These are phyloP conservation scores for Spodoptera exigua DNA, from an alignment of 2,888 invertebrate species.

Conservation along the genomic window DNA sequence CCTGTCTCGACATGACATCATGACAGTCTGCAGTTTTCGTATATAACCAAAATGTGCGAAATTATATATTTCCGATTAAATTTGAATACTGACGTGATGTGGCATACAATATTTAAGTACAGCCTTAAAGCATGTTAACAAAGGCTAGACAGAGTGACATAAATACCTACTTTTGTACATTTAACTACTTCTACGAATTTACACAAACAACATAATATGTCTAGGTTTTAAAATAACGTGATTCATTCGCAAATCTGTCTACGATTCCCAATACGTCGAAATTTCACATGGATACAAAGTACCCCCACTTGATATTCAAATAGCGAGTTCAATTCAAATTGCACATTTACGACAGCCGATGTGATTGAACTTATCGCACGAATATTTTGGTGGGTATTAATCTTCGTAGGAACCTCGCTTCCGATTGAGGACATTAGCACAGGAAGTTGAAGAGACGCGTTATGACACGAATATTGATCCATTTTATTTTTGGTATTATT, in stretches of 20 bases:
- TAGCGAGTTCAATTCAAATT: constrained; percentile 43
- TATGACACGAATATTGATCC: constrained; percentile 57
- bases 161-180: too few species aligned
- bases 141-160: too few species aligned
- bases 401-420: constrained; percentile 64
- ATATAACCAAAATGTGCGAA: constrained; percentile 31
- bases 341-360: constrained; percentile 47
- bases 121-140: too few species aligned
- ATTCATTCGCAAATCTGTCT: constrained; percentile 27
- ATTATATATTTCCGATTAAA: neutral
- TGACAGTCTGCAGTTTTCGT: constrained; percentile 21
- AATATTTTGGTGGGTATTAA: constrained; percentile 64
- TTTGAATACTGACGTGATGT: too few species aligned
- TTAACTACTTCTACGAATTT: too few species aligned
- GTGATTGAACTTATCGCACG: constrained; percentile 64
- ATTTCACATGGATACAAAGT: constrained; percentile 33
- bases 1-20: constrained; percentile 25
- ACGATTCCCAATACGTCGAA: constrained; percentile 15
- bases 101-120: too few species aligned
- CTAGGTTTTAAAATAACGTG: neutral
- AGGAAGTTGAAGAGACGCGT: constrained; percentile 62
- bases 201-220: neutral
- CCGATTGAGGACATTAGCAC: constrained; percentile 60
- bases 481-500: constrained; percentile 36
- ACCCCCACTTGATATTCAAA: constrained; percentile 31